Conservation (phyloP, 1,140 invertebrate species). For the Heliconius eleuchia region DNA sequence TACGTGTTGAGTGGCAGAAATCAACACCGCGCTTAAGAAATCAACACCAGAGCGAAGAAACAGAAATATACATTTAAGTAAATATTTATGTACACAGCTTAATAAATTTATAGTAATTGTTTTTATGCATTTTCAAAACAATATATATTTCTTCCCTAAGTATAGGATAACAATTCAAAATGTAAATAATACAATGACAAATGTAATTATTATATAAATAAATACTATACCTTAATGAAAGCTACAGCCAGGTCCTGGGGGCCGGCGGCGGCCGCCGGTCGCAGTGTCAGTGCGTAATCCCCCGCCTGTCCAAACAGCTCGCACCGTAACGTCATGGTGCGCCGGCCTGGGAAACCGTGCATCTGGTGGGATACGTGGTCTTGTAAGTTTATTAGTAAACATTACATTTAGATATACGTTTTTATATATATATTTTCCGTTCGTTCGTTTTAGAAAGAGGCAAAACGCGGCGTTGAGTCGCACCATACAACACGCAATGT, state of each 20-base stretch:
- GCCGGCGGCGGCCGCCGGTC: constrained; percentile 80
- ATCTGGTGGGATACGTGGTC: constrained; percentile 67
- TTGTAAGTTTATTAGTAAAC: not conserved
- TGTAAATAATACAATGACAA: not conserved
- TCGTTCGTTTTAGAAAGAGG: no score
- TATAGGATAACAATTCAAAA: not conserved
- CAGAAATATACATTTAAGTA: no score
- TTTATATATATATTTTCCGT: no score
- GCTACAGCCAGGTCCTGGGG: constrained; percentile 84
- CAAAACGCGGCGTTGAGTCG: no score
- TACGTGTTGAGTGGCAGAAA: no score
- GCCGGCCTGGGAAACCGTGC: constrained; percentile 87
- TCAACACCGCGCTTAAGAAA: no score
- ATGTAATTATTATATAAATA: not conserved
- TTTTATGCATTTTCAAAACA: no score
- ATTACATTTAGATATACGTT: not conserved
- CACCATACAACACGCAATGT: no score
- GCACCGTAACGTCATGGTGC: constrained; percentile 85
- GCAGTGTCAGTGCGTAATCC: constrained; percentile 86
- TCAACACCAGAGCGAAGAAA: no score
- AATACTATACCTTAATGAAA: constrained; percentile 83
- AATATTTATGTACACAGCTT: no score
- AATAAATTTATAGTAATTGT: no score
- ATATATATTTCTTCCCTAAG: no score
- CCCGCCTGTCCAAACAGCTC: constrained; percentile 90